Percentiles rank a stretch among this genome's conserved stretches.
These are phyloP conservation scores for Dipodomys merriami DNA, from an alignment of 2,113 vertebrate species.

Conservation along the genomic window DNA sequence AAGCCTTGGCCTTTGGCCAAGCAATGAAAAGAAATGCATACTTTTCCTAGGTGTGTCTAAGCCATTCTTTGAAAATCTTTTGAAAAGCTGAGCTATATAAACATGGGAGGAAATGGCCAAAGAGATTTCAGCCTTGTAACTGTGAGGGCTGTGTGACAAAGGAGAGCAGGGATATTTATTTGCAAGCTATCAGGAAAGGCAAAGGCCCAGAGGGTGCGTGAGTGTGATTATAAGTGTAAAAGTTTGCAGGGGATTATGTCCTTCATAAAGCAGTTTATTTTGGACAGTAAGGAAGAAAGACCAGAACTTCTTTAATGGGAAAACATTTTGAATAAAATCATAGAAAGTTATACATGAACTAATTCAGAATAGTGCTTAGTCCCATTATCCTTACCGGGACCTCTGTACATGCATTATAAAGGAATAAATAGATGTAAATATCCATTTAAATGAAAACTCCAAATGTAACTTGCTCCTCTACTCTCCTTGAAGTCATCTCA, in stretches of 20 bases:
- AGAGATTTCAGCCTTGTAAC: constrained; percentile 62
- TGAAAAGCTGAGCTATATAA: constrained; percentile 9
- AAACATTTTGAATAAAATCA: constrained; percentile 56
- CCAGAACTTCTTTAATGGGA: constrained; percentile 49
- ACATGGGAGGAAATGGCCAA: neutral
- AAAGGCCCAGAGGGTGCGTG: neutral
- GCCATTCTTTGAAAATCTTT: neutral
- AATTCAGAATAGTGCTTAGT: constrained; percentile 42
- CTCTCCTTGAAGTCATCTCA: neutral
- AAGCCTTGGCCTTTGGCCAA: neutral
- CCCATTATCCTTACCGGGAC: neutral
- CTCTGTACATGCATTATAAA: neutral
- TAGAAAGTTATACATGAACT: constrained; percentile 27
- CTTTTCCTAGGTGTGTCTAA: constrained; percentile 56
- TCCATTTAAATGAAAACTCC: neutral
- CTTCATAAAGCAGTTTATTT: constrained; percentile 21
- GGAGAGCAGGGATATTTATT: constrained; percentile 38
- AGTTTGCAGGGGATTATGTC: constrained; percentile 36
- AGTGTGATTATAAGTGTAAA: constrained; percentile 59
- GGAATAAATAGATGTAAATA: neutral
- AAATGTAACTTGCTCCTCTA: constrained; percentile 4
- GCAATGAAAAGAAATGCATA: constrained; percentile 50
- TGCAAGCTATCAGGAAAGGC: constrained; percentile 53
- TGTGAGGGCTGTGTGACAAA: neutral
- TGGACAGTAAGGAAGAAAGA: constrained; percentile 33